Evolutionary conservation across 2,888 invertebrate species (phyloP).

Genomic region (Drosophila kanekoi): DNA sequence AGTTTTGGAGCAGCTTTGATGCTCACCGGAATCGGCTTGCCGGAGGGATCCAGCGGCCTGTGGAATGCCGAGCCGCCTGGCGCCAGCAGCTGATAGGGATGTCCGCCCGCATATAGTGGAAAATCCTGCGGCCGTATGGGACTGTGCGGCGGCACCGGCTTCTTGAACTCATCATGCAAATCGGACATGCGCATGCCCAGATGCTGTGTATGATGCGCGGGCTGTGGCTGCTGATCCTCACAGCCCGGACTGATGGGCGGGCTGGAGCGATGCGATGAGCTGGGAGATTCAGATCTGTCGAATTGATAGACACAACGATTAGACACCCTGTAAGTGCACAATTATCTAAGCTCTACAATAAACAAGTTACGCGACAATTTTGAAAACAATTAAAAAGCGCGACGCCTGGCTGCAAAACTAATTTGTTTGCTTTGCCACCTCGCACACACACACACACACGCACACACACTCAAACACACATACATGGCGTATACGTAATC

Average conservation of each 20-base stretch:
- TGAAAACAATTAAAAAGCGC: conserved; percentile 65
- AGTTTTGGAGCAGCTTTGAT: rapidly evolving
- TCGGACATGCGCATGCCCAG: conserved; percentile 86
- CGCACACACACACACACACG: conserved; percentile 38
- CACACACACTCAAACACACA: background rate
- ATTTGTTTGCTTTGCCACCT: conserved; percentile 69
- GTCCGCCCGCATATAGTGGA: conserved; percentile 84
- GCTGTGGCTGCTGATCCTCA: conserved; percentile 87
- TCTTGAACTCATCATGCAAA: conserved; percentile 84
- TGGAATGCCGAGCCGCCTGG: conserved; percentile 86
- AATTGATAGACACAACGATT: background rate
- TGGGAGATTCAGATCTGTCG: conserved; percentile 85
- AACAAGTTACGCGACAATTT: conserved; percentile 63
- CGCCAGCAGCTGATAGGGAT: conserved; percentile 86
- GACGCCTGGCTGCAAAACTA: conserved; percentile 41
- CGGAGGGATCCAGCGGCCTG: conserved; percentile 86
- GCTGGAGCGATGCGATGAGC: conserved; percentile 89
- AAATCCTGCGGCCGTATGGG: conserved; percentile 84
- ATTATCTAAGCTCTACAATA: conserved; percentile 61
- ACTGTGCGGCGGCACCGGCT: conserved; percentile 85
- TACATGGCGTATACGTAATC: conserved; percentile 67
- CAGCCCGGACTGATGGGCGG: conserved; percentile 95
- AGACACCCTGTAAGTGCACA: conserved; percentile 55
- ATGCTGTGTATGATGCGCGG: conserved; percentile 61
- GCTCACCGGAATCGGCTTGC: conserved; percentile 85